phyloP scores from a whole-genome alignment of 2,113 vertebrate species.

The Nothocercus nigrocapillus region DNA sequence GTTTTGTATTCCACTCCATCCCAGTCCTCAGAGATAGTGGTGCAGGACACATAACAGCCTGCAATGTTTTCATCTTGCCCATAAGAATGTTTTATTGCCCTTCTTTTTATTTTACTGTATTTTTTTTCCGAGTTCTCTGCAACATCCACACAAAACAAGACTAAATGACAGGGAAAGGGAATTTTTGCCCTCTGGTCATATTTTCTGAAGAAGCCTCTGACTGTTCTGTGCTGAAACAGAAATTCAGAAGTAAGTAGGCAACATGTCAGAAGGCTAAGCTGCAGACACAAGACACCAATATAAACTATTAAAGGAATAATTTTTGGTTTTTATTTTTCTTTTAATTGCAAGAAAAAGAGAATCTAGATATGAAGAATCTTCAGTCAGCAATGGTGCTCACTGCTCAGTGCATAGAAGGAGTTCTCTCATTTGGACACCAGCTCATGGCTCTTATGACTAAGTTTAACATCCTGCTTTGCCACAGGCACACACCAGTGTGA shows the following conservation, averaged over 20 bases:
- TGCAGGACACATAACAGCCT: neutral
- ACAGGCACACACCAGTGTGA: neutral
- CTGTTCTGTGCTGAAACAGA: neutral
- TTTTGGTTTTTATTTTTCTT: neutral
- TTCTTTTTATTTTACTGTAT: neutral
- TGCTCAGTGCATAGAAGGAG: neutral
- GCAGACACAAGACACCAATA: constrained; percentile 1
- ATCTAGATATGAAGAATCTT: neutral
- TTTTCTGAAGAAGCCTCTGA: neutral
- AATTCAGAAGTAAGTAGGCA: constrained; percentile 4
- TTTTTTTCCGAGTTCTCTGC: neutral
- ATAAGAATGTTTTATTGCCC: neutral
- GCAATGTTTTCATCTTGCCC: neutral
- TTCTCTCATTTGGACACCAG: neutral
- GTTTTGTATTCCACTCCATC: neutral
- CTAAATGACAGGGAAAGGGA: neutral
- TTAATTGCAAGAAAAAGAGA: neutral
- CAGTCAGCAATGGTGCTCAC: neutral
- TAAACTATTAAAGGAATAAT: neutral
- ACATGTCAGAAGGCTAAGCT: neutral
- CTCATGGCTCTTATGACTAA: neutral
- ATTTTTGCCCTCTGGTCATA: neutral
- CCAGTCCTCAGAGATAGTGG: neutral
- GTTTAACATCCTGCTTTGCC: neutral
- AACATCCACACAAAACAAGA: neutral